Percentiles rank a stretch among this genome's conserved stretches.
These are phyloP conservation scores for Brachypterus glaber DNA, from an alignment of 2,888 invertebrate genomes.

Conservation along the genomic window DNA sequence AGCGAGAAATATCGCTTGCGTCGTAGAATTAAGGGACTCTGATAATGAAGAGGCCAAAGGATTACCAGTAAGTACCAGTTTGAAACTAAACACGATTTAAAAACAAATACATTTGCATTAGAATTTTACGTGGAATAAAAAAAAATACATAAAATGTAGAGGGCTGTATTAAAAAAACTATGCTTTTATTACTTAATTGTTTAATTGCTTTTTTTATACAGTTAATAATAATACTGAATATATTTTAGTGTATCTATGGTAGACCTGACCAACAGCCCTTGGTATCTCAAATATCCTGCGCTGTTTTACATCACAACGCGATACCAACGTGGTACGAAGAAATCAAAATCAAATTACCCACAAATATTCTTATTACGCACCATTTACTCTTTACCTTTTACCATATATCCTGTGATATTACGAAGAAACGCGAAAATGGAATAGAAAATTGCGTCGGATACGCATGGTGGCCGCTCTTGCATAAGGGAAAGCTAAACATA, in stretches of 20 bases:
- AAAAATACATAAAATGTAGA: background rate
- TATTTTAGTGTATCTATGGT: constrained; percentile 61
- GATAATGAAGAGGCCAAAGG: constrained; percentile 65
- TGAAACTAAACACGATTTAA: background rate
- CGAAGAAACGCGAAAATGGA: constrained; percentile 63
- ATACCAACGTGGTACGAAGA: constrained; percentile 89
- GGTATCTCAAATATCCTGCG: constrained; percentile 61
- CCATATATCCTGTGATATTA: constrained; percentile 87
- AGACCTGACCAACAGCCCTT: constrained; percentile 55
- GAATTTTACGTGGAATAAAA: background rate
- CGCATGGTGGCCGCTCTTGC: constrained; percentile 83
- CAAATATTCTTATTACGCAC: constrained; percentile 73
- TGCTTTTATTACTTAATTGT: constrained; percentile 4
- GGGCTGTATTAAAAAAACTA: background rate
- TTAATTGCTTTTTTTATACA: background rate
- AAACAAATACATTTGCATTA: background rate
- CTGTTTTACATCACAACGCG: constrained; percentile 83
- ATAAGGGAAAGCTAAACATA: constrained; percentile 74
- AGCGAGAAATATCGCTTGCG: constrained; percentile 90
- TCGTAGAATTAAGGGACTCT: constrained; percentile 76
- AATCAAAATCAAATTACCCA: constrained; percentile 82
- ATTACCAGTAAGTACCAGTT: constrained; percentile 53
- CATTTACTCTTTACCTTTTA: constrained; percentile 92
- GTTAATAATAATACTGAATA: constrained; percentile 5
- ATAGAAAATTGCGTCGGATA: constrained; percentile 85